phyloP scores from a whole-genome alignment of 2,113 vertebrate genomes.

The Anser cygnoides region DNA sequence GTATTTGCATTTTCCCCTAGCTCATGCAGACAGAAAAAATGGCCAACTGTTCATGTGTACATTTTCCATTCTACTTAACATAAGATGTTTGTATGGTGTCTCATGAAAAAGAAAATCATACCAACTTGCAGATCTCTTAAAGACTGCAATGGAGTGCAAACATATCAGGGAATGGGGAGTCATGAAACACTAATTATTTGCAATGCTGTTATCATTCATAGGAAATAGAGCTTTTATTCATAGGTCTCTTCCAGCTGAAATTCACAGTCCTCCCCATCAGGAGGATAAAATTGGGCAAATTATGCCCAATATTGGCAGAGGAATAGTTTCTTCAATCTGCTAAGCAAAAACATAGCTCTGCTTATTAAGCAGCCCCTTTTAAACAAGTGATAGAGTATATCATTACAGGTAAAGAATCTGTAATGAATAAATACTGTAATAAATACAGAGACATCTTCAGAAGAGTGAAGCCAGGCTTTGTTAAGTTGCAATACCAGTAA shows the following conservation, averaged over 20 bases:
- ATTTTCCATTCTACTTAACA: not conserved
- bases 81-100: not conserved
- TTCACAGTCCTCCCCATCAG: not conserved
- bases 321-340: not conserved
- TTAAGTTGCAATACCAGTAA: not conserved
- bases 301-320: not conserved
- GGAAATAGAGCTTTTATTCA: not conserved
- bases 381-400: not conserved
- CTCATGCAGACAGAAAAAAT: not conserved
- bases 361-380: not conserved
- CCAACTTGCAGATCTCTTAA: not conserved
- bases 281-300: not conserved
- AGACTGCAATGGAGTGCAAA: not conserved
- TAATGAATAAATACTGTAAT: not conserved
- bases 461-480: not conserved
- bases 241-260: not conserved
- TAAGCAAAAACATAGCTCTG: not conserved
- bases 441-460: not conserved
- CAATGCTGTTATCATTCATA: not conserved
- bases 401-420: not conserved
- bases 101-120: not conserved
- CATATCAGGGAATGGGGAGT: not conserved
- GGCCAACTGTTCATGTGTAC: not conserved
- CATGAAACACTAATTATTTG: not conserved
- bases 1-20: conserved; percentile 34